Evolutionary conservation across 2,113 vertebrate genomes (phyloP), one percentile per base, ranked within the genome.

Genomic region (Lophochroa leadbeateri): DNA sequence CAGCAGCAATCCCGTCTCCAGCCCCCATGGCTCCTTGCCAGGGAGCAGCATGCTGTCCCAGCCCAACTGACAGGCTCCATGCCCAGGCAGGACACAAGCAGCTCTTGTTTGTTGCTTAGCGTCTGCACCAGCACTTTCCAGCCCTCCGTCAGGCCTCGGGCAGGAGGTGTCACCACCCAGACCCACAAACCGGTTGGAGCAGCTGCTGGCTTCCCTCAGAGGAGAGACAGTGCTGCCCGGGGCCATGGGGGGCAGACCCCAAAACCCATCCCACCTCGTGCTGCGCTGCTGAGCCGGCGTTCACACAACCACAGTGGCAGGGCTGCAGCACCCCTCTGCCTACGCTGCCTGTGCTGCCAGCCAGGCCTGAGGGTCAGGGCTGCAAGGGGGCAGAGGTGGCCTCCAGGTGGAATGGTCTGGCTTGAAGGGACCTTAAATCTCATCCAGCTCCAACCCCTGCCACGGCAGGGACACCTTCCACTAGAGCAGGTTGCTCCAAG

Each of bases 81-180:
- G 87, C 94, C 93, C 16, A 0, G 44, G 44, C 49, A 71, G 86
- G 89, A 91, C 84, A 96, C 91, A 96, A 91, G 49, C 0, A 0
- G 91, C 90, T 53, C 90, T 95, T 89, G 79, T 94, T 95, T 93
- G 90, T 92, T 92, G 90, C 82, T 72, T 69, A 88, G 94, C 86
- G 0, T 76, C 82, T 0, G 1, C 52, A 77, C 37, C 33, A 50
- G 72, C 21, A 9, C 76, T 92, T 94, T 85, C 88, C 75, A 72
- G 63, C 74, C 90, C 61, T 91, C 82, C 49, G 9, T 52, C 43
- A 37, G 89, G 84, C 95, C 92, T 74, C 41, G 0, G 88, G 91
- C 65, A 8, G 49, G 74, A 72, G 67, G 72, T 87, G 94, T 84
- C 75, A 31, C 78, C 64, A 0, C 94, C 86, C 88, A 93, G 90